Evolutionary conservation across 2,113 vertebrate species (phyloP), one percentile per base, ranked within the genome.

Genomic region (Puffinus mauretanicus): DNA sequence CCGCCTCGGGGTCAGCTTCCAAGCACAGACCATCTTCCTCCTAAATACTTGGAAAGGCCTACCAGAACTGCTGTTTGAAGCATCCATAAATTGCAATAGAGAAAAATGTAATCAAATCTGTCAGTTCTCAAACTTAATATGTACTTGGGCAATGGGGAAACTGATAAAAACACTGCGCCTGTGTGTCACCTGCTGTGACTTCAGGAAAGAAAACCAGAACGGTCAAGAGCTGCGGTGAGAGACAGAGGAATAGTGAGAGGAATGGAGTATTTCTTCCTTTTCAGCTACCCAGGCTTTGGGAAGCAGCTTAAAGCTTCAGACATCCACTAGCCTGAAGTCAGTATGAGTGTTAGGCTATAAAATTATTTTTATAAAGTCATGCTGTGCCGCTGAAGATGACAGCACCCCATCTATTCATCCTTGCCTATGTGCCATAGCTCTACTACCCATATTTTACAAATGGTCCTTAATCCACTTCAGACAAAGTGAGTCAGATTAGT

Each of bases 1-100:
- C 27, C 0, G 1, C 34, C 24, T 40, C 1, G 0, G 19, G 6
- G 14, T 24, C 3, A 10, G 38, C 46, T 82, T 64, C 52, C 67
- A 71, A 92, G 27, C 8, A 65, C 11, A 54, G 19, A 46, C 1
- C 40, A 66, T 9, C 22, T 49, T 62, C 20, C 34, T 77, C 49
- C 40, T 25, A 47, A 70, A 34, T 13, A 67, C 15, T 70, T 13
- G 1, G 25, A 67, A 38, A 67, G 22, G 26, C 25, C 72, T 32
- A 77, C 19, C 38, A 83, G 46, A 92, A 61, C 25, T 64, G 27
- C n/a, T 72, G 11, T 40, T 65, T 44, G 30, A 96, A 86, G 36
- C 27, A 29, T 32, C 70, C 16, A 24, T 42, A 80, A 72, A 54
- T 32, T 69, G 27, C 42, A 52, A 6, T 0, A 70, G n/a, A 81